These are phyloP conservation scores for Elysia crispata DNA, from an alignment of 2,888 invertebrate genomes.

Conservation along the genomic window DNA sequence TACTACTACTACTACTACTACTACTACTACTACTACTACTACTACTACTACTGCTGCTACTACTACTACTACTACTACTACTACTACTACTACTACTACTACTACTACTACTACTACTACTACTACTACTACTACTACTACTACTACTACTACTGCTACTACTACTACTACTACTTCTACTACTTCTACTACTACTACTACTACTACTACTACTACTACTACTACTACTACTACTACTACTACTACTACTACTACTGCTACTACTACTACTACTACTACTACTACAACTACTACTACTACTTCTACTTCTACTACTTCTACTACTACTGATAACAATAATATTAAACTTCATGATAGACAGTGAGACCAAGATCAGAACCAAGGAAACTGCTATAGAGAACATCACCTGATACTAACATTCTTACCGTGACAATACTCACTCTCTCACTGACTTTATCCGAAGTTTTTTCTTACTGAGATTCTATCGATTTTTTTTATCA, in stretches of 20 bases:
- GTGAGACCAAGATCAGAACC: no score
- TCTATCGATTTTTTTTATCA: no score
- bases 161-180: constrained; percentile 4
- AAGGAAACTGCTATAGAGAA: no score
- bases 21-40: constrained; percentile 10
- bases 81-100: neutral
- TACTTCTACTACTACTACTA: constrained; percentile 4
- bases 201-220: constrained; percentile 9
- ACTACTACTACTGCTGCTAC: neutral
- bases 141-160: constrained; percentile 1
- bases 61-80: constrained; percentile 4
- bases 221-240: constrained; percentile 1
- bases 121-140: constrained; percentile 4
- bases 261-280: constrained; percentile 9
- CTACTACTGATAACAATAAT: no score
- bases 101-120: neutral
- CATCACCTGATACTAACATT: no score
- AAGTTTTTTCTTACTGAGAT: no score
- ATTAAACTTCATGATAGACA: no score
- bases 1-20: constrained; percentile 5
- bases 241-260: constrained; percentile 4
- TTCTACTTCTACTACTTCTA: neutral
- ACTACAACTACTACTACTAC: constrained; percentile 4
- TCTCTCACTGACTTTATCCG: no score
- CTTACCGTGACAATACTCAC: no score